Conservation (phyloP, 2,113 vertebrate species). For the Spizaetus ornatus region DNA sequence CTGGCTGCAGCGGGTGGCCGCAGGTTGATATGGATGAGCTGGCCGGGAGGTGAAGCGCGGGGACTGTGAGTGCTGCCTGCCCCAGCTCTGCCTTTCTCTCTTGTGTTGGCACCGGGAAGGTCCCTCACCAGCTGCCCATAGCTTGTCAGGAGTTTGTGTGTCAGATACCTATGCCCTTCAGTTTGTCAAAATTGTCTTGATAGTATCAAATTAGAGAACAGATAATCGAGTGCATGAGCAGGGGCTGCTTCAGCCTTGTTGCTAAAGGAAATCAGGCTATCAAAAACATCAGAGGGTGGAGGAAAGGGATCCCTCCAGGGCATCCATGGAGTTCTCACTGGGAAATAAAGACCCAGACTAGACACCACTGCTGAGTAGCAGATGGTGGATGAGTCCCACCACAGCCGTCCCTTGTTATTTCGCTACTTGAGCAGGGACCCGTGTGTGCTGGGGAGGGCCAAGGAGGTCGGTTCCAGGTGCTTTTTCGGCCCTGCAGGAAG, state of each 20-base stretch:
- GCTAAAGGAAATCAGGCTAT: neutral
- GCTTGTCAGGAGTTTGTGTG: neutral
- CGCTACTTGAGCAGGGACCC: neutral
- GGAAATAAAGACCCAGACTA: neutral
- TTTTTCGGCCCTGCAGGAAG: neutral
- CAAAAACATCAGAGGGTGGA: neutral
- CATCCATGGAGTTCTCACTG: neutral
- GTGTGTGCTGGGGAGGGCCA: rapidly evolving
- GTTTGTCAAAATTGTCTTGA: neutral
- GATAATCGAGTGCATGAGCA: neutral
- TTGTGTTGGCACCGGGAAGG: neutral
- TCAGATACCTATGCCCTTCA: neutral
- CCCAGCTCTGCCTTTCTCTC: neutral
- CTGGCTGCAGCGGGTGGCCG: neutral
- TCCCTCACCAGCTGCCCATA: neutral
- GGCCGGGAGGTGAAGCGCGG: neutral
- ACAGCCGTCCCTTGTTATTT: neutral
- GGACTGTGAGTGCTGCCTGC: neutral
- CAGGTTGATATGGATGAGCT: neutral
- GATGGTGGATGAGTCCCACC: neutral
- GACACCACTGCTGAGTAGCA: neutral
- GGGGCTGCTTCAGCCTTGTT: neutral
- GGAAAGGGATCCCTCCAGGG: neutral
- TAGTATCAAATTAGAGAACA: neutral
- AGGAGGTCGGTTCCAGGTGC: neutral